Percentiles rank a stretch among this genome's conserved stretches.
Evolutionary conservation across 2,888 invertebrate species (phyloP).

Genomic region (Macrophya alboannulata): DNA sequence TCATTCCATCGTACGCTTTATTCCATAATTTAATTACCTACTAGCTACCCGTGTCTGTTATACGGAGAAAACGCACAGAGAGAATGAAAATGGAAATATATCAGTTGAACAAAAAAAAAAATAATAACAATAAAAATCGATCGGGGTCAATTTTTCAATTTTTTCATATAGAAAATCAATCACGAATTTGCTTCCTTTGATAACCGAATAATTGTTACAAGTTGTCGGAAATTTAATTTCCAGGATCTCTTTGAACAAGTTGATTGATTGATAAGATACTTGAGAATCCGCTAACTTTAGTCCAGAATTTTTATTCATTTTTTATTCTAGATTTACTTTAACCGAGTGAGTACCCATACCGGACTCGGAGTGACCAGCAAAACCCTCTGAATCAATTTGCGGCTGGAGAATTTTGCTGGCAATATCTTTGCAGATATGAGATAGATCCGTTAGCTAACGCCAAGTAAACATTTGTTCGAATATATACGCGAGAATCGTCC

Average conservation of each 20-base stretch:
- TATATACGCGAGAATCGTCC: slow-evolving; percentile 22
- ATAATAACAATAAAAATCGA: background rate
- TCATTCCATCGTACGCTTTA: background rate
- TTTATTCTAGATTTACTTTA: background rate
- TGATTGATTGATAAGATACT: background rate
- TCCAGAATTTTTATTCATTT: background rate
- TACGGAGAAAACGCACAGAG: background rate
- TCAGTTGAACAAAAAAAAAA: background rate
- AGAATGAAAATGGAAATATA: background rate
- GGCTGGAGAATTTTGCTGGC: background rate
- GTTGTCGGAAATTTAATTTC: too few relatives aligned
- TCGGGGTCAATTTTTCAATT: background rate
- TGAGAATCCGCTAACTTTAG: background rate
- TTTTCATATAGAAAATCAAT: too few relatives aligned
- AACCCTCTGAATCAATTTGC: background rate
- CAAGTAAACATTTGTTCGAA: slow-evolving; percentile 40
- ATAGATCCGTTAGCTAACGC: background rate
- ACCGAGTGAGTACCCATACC: background rate
- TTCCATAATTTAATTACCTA: background rate
- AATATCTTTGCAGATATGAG: background rate
- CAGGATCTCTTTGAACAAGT: background rate
- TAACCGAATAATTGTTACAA: too few relatives aligned
- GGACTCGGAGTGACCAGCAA: background rate
- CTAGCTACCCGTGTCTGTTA: background rate
- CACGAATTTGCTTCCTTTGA: too few relatives aligned